Evolutionary conservation across 1,140 invertebrate genomes (phyloP).

Genomic region (Latrodectus geometricus): DNA sequence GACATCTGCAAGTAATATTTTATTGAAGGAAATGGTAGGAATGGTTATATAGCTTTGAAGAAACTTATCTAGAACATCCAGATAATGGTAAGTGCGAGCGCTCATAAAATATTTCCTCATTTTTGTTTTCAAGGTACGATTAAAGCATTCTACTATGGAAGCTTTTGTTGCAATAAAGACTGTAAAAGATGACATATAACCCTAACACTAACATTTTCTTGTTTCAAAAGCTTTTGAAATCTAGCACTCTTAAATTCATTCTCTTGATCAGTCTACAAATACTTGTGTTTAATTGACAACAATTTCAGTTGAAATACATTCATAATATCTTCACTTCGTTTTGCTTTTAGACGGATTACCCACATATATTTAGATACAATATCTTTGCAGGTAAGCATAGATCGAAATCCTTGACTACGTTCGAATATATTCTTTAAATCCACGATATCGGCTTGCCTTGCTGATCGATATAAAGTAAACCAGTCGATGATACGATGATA

Average conservation of each 20-base stretch:
- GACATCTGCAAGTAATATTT: constrained; percentile 67
- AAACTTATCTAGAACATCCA: constrained; percentile 67
- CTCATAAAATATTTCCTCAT: constrained; percentile 69
- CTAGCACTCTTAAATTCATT: constrained; percentile 50
- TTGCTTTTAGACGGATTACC: constrained; percentile 62
- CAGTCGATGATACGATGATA: constrained; percentile 23
- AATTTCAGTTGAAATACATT: constrained; percentile 62
- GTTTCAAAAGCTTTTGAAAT: constrained; percentile 65
- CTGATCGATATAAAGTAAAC: too few species aligned
- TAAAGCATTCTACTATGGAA: constrained; percentile 70
- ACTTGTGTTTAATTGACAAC: not conserved
- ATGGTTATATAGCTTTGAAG: constrained; percentile 70
- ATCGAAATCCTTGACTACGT: constrained; percentile 63
- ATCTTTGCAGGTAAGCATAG: constrained; percentile 65
- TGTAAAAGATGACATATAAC: constrained; percentile 70
- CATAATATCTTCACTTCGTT: constrained; percentile 37
- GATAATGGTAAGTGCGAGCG: constrained; percentile 68
- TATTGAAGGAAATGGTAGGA: constrained; percentile 69
- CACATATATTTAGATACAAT: constrained; percentile 64
- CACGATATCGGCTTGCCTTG: constrained; percentile 65
- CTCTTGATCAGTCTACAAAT: constrained; percentile 52
- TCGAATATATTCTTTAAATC: constrained; percentile 62
- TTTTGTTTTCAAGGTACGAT: constrained; percentile 70
- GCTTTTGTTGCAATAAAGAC: constrained; percentile 70
- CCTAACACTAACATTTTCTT: constrained; percentile 68